Base-by-base conservation (phyloP, 2,797 vertebrate genomes). In the Epinephelus coioides region DNA sequence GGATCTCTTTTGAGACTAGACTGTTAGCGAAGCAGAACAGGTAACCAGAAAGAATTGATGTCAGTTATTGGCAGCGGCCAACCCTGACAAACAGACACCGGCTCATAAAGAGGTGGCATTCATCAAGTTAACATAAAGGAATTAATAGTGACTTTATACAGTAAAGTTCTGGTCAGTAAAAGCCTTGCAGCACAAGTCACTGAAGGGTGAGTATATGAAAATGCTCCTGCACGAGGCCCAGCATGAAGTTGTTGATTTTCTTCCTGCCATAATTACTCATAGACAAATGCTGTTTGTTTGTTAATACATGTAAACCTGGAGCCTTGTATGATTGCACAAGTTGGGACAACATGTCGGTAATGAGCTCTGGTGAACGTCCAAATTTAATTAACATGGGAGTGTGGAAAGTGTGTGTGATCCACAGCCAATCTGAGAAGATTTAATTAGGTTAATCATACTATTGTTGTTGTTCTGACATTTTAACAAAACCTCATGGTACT, bases 371-470 rank as follows among this genome's bases (percentile, higher is more conserved):
- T 73, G 34, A 19, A 67, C 14, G 56, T 78, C 70, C 79, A 82
- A 54, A 21, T 61, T 63, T 23, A 55, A 43, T 17, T 38, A 59
- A 47, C 68, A 27, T 14, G 34, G 65, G 61, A 65, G 43, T 14
- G 3, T 2, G 53, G n/a, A 25, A 1, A 25, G 61, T 7, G 2
- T 25, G 38, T 74, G 17, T 76, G 76, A 76, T 72, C 51, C 13
- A 17, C 23, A 7, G 72, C 76, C 83, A 85, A 69, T 18, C 30
- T 55, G 71, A 76, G 21, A 53, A 76, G 67, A 30, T 13, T 64
- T 57, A 76, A 76, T 79, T 44, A 69, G 55, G 21, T 73, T 34
- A 5, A 78, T 74, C 60, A 23, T 9, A 17, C 54, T 49, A 30
- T 67, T 21, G 50, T 54, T 69, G 57, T 73, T 70, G 21, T 59